Percentiles rank a stretch among this genome's conserved stretches.
Conservation (phyloP, 1,140 invertebrate species). For the Tribolium castaneum region DNA sequence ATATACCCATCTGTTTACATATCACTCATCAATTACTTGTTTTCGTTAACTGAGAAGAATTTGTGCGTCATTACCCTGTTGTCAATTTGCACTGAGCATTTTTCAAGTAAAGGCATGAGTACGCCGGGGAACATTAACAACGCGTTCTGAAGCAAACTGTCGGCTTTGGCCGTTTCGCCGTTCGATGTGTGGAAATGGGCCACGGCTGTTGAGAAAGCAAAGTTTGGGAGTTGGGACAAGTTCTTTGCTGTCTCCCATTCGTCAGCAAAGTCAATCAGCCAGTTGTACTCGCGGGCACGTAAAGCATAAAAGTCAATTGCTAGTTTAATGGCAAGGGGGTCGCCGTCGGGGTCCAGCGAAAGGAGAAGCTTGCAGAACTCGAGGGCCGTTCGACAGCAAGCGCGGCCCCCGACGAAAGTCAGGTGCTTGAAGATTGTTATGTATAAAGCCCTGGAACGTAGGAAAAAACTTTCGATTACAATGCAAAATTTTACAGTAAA, state of each 20-base stretch:
- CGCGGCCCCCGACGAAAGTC: conserved; percentile 81
- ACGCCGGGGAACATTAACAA: conserved; percentile 88
- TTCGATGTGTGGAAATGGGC: conserved; percentile 73
- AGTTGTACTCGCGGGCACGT: conserved; percentile 83
- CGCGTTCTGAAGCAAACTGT: conserved; percentile 76
- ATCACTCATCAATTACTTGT: conserved; percentile 52
- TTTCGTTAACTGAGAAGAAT: conserved; percentile 62
- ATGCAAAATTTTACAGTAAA: too few relatives aligned
- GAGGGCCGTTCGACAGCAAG: conserved; percentile 83
- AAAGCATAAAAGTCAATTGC: conserved; percentile 91
- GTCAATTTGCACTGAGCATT: conserved; percentile 81
- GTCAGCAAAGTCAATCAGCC: conserved; percentile 79
- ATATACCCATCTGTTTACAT: neutral
- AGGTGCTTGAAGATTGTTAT: conserved; percentile 89
- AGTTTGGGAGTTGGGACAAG: conserved; percentile 86
- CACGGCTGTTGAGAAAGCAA: conserved; percentile 86
- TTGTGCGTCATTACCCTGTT: conserved; percentile 69
- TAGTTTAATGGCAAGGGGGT: conserved; percentile 85
- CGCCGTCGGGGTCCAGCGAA: conserved; percentile 84
- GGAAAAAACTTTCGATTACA: too few relatives aligned
- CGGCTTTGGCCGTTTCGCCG: conserved; percentile 67
- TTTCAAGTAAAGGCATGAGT: conserved; percentile 78
- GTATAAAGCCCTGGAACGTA: conserved; percentile 76
- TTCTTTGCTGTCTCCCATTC: conserved; percentile 77
- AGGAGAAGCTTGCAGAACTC: conserved; percentile 82